Base-by-base conservation (phyloP, 2,888 invertebrate species). In the Ephialtes manifestator region DNA sequence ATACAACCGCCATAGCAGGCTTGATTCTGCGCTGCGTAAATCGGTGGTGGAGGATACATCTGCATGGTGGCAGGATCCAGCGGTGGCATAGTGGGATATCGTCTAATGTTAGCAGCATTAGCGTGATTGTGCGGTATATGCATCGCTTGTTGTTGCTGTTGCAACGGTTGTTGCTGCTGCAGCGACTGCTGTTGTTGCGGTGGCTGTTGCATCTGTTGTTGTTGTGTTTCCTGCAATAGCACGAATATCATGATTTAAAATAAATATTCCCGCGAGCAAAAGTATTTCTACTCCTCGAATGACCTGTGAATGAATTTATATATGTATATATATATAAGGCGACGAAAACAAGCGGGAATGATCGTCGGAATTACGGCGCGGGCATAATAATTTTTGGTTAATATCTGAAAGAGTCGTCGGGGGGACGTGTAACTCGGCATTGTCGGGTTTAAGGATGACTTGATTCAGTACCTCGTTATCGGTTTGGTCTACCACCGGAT, bases 1-100 rank as follows among this genome's bases (percentile, higher is more conserved):
- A 94, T 91, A 87, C 94, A 94, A 20, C 93, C 90, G 18, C 93
- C 90, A 71, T 92, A 94, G 78, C 94, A 94, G 0, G 93, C 89
- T 83, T 92, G 89, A 83, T 92, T 93, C 72, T 92, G 92, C 55
- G 93, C 87, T 75, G 93, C 90, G 71, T 93, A 92, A 78, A 93
- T 90, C n/a, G 87, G 93, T 31, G 94, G 93, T 53, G 92, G 90
- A 53, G 93, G 90, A 86, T 92, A 94, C 91, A 94, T 92, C 86
- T 90, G 92, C 89, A 94, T 92, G 76, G 92, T 93, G n/a, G 89
- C 53, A 8, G 91, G 92, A 76, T 94, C 93, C 87, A 93, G 71
- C n/a, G 92, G 91, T 28, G 90, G 88, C 65, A 93, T 91, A 39
- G 89, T 88, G 65, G 92, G 92, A 90, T 93, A 94, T 79, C 94